Conservation (phyloP, 2,888 invertebrate species). For the Pristionchus maxplancki region DNA sequence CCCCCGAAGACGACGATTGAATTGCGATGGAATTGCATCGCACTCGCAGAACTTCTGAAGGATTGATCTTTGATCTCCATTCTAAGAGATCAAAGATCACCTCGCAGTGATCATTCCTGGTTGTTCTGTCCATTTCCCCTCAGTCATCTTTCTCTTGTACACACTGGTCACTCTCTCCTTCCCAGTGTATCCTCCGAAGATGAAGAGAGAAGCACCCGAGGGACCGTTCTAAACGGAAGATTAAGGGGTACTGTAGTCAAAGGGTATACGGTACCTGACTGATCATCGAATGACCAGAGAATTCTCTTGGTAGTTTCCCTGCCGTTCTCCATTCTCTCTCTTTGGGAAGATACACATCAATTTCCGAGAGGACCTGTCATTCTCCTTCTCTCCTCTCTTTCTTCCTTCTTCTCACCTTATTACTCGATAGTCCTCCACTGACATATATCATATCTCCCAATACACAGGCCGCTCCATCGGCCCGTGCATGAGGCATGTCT, state of each 20-base stretch:
- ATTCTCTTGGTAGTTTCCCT: background rate
- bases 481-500: slow-evolving; percentile 14
- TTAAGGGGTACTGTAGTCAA: background rate
- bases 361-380: background rate
- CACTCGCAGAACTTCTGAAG: slow-evolving; percentile 2
- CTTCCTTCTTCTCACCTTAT: slow-evolving; percentile 2
- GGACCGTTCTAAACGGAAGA: background rate
- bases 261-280: slow-evolving; percentile 21
- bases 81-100: background rate
- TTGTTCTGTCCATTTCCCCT: slow-evolving; percentile 11
- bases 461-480: slow-evolving; percentile 37
- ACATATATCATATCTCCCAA: slow-evolving; percentile 32
- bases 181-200: slow-evolving; percentile 32
- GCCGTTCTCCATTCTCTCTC: slow-evolving; percentile 46
- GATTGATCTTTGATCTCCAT: background rate
- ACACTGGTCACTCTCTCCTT: slow-evolving; percentile 28
- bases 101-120: slow-evolving; percentile 25
- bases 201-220: background rate
- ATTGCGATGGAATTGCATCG: background rate
- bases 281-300: slow-evolving; percentile 39
- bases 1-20: slow-evolving; percentile 32
- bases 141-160: background rate
- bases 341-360: slow-evolving; percentile 34
- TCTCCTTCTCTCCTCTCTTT: background rate
- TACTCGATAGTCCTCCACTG: slow-evolving; percentile 44